phyloP scores from a whole-genome alignment of 2,888 invertebrate species.

The Rosalia funebris region DNA sequence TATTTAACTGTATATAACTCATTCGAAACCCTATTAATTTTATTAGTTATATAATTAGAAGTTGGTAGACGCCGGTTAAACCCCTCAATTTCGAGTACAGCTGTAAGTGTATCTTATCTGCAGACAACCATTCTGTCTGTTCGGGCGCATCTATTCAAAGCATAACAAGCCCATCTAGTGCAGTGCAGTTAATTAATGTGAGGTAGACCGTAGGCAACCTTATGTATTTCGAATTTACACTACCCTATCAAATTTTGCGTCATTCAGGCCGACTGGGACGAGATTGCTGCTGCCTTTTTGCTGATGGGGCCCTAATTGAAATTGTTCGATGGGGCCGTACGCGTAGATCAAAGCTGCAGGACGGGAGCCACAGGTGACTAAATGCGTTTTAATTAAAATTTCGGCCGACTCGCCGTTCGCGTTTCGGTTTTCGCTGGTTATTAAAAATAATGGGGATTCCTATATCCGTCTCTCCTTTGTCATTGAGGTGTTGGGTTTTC shows the following conservation, averaged over 20 bases:
- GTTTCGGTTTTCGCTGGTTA: too few relatives aligned
- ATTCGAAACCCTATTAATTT: slow-evolving; percentile 22
- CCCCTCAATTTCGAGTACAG: slow-evolving; percentile 29
- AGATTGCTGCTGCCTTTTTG: slow-evolving; percentile 17
- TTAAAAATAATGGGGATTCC: too few relatives aligned
- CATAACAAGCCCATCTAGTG: slow-evolving; percentile 48
- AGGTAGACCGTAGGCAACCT: slow-evolving; percentile 37
- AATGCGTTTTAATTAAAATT: slow-evolving; percentile 13
- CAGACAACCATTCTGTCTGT: slow-evolving; percentile 46
- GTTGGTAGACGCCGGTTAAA: slow-evolving; percentile 33
- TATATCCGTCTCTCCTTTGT: too few relatives aligned
- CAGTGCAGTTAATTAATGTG: slow-evolving; percentile 48
- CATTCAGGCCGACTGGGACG: slow-evolving; percentile 8
- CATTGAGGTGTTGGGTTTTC: too few relatives aligned
- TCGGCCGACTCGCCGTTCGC: background rate
- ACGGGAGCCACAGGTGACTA: slow-evolving; percentile 12
- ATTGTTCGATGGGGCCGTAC: slow-evolving; percentile 21
- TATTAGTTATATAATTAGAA: slow-evolving; percentile 37
- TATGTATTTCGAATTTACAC: slow-evolving; percentile 20
- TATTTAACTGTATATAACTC: too few relatives aligned
- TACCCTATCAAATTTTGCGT: slow-evolving; percentile 17
- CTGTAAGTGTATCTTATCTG: slow-evolving; percentile 48
- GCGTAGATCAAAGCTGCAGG: slow-evolving; percentile 9
- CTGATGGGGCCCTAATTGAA: slow-evolving; percentile 8
- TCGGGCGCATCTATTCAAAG: slow-evolving; percentile 44